A percentile compares a stretch with the other conserved stretches of the same genome.
phyloP scores from a whole-genome alignment of 2,888 invertebrate species.

The Melipona beecheii region DNA sequence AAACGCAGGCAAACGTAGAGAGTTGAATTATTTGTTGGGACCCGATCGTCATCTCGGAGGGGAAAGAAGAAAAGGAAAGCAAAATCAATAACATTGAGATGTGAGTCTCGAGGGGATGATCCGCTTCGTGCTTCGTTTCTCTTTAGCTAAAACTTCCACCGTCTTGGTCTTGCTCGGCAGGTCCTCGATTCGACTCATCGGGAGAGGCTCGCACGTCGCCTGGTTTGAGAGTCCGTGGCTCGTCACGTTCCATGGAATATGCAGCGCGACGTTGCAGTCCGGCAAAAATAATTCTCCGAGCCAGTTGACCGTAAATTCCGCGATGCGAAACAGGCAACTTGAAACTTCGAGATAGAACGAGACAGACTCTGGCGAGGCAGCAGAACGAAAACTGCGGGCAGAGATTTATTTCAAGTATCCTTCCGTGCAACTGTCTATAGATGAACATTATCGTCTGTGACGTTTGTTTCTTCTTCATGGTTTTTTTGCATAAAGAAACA shows the following conservation, averaged over 20 bases:
- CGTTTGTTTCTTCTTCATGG: too few relatives aligned
- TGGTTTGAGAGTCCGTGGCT: conserved; percentile 39
- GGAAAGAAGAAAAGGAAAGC: background rate
- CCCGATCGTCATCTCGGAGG: background rate
- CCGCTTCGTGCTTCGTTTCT: conserved; percentile 22
- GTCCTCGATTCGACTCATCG: conserved; percentile 27
- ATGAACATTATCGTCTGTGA: too few relatives aligned
- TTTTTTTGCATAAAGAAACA: too few relatives aligned
- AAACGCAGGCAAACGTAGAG: too few relatives aligned
- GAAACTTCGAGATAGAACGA: background rate
- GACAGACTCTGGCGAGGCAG: background rate
- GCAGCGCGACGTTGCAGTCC: conserved; percentile 5
- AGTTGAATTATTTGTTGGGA: background rate
- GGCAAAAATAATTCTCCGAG: conserved; percentile 42
- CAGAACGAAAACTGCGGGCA: background rate
- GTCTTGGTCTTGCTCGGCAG: conserved; percentile 4
- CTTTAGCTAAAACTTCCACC: conserved; percentile 5
- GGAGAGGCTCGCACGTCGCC: background rate
- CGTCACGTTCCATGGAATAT: conserved; percentile 32
- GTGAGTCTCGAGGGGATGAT: conserved; percentile 25
- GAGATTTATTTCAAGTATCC: background rate
- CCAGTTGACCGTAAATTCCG: conserved; percentile 30
- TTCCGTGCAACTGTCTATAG: too few relatives aligned
- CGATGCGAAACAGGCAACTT: conserved; percentile 5
- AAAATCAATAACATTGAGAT: conserved; percentile 39